Conservation (phyloP, 2,113 vertebrate species). For the Orthonyx spaldingii region DNA sequence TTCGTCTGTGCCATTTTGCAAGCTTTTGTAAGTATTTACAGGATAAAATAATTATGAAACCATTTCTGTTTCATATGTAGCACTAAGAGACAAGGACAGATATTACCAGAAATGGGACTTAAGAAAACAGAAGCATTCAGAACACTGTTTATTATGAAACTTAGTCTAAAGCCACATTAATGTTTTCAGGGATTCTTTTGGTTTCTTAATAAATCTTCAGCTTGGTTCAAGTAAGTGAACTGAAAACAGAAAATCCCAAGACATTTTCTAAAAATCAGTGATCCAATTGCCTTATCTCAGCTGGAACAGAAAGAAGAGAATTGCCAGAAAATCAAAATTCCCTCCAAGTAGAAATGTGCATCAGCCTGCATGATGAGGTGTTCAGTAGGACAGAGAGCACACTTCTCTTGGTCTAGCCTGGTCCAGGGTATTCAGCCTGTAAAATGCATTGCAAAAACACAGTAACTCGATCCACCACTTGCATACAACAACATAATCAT, state of each 20-base stretch:
- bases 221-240: neutral
- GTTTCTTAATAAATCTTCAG: neutral
- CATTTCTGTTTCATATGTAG: neutral
- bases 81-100: neutral
- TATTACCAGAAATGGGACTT: neutral
- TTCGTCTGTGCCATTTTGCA: neutral
- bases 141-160: neutral
- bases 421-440: neutral
- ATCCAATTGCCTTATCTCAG: neutral
- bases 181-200: neutral
- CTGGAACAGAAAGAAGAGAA: neutral
- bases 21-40: neutral
- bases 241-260: neutral
- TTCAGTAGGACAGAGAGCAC: neutral
- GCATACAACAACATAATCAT: neutral
- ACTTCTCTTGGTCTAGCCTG: neutral
- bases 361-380: neutral
- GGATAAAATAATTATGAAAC: neutral
- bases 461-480: neutral
- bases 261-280: neutral
- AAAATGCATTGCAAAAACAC: neutral
- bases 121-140: neutral
- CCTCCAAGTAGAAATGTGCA: neutral
- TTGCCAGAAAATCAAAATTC: neutral
- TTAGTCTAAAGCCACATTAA: neutral